Conservation (phyloP, 2,797 vertebrate species). For the Corythornis leucogaster region DNA sequence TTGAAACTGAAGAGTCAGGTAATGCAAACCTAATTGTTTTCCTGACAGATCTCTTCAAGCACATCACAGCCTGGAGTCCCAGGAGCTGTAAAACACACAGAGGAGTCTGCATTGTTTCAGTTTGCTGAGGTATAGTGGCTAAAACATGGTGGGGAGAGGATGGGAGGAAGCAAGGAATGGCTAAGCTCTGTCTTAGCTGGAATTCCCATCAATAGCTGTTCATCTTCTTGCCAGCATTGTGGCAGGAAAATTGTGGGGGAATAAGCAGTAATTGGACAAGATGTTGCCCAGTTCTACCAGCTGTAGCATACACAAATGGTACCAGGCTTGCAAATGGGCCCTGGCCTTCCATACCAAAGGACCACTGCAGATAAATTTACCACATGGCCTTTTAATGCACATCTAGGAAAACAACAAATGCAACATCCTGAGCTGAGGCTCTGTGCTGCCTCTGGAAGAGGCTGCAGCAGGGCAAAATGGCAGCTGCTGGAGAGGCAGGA, state of each 20-base stretch:
- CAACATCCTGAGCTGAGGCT: not conserved
- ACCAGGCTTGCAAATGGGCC: not conserved
- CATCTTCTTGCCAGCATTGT: not conserved
- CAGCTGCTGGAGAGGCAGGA: not conserved
- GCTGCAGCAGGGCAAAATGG: not conserved
- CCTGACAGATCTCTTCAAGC: slow-evolving; percentile 81
- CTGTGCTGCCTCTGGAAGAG: not conserved
- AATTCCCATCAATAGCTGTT: not conserved
- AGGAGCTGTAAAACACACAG: slow-evolving; percentile 75
- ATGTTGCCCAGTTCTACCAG: not conserved
- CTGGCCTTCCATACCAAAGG: not conserved
- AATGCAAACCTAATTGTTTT: slow-evolving; percentile 42
- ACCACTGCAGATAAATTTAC: not conserved
- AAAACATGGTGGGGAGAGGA: not conserved
- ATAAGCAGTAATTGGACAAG: not conserved
- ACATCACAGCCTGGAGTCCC: slow-evolving; percentile 73
- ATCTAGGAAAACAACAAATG: not conserved
- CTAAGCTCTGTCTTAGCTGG: not conserved
- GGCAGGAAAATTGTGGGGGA: not conserved
- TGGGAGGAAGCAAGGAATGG: not conserved
- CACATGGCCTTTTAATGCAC: not conserved
- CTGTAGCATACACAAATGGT: not conserved
- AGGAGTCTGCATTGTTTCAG: slow-evolving; percentile 84
- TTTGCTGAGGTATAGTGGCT: slow-evolving; percentile 81
- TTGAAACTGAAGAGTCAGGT: not conserved